These are phyloP conservation scores for Plebejus anna DNA, from an alignment of 2,888 invertebrate genomes.

Conservation along the genomic window DNA sequence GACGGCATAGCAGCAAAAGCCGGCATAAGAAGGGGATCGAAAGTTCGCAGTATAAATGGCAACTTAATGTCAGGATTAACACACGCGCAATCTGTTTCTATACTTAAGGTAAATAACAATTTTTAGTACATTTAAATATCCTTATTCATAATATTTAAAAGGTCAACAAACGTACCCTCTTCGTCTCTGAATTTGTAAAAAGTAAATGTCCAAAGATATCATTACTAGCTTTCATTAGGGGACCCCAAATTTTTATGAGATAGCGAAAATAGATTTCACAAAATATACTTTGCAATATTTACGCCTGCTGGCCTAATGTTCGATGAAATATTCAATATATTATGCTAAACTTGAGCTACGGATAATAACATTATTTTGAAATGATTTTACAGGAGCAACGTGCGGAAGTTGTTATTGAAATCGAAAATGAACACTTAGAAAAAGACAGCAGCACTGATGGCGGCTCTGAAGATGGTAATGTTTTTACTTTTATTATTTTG, in stretches of 20 bases:
- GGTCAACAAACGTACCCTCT: not conserved
- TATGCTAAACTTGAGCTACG: not conserved
- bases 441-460: conserved; percentile 51
- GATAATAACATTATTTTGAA: conserved; percentile 8
- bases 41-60: conserved; percentile 94
- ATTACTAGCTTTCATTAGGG: conserved; percentile 7
- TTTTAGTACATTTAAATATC: not conserved
- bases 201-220: conserved; percentile 19
- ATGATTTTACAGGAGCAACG: conserved; percentile 82
- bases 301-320: not conserved
- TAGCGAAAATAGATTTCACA: conserved; percentile 20
- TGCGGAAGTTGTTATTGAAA: conserved; percentile 88
- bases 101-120: conserved; percentile 84
- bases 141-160: not conserved
- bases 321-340: not conserved
- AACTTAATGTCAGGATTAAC: conserved; percentile 89
- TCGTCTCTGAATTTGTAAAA: not conserved
- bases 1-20: conserved; percentile 93
- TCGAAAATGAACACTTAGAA: conserved; percentile 77
- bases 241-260: conserved; percentile 13
- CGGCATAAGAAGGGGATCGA: conserved; percentile 92
- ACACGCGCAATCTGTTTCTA: conserved; percentile 91
- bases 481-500: not conserved
- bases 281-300: not conserved
- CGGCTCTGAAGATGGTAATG: conserved; percentile 72